Evolutionary conservation across 2,888 invertebrate genomes (phyloP).

Genomic region (Clusia tigrina): DNA sequence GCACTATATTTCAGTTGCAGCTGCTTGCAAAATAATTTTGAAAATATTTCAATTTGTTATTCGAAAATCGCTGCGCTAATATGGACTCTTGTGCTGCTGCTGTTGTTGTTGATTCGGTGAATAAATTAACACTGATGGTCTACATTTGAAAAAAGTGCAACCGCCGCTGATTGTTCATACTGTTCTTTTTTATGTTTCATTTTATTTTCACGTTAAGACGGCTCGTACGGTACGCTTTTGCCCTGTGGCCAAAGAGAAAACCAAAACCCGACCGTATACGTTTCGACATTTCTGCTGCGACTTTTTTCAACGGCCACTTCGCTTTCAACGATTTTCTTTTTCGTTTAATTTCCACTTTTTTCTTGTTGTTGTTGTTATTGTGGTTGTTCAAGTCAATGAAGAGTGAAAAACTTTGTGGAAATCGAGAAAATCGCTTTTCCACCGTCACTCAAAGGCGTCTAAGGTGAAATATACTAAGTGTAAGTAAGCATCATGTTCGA

Average conservation of each 20-base stretch:
- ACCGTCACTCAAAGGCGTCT: slow-evolving; percentile 45
- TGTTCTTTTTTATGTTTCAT: neutral
- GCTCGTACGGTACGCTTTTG: slow-evolving; percentile 13
- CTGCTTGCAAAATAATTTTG: too few species aligned
- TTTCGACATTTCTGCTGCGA: slow-evolving; percentile 18
- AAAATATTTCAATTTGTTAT: too few species aligned
- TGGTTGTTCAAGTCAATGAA: slow-evolving; percentile 21
- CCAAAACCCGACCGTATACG: neutral
- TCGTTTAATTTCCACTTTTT: neutral
- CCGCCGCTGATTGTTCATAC: slow-evolving; percentile 26
- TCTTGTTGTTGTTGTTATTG: slow-evolving; percentile 37
- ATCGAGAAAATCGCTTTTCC: slow-evolving; percentile 7
- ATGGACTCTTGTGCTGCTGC: neutral
- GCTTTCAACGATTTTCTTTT: too few species aligned
- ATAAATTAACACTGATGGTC: slow-evolving; percentile 65
- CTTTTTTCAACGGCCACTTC: slow-evolving; percentile 21
- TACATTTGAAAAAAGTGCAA: slow-evolving; percentile 44
- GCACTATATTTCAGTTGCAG: too few species aligned
- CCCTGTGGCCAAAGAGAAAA: slow-evolving; percentile 29
- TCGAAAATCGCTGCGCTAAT: too few species aligned
- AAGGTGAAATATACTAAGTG: slow-evolving; percentile 57
- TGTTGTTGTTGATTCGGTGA: slow-evolving; percentile 53
- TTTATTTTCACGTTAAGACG: neutral
- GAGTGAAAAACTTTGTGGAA: neutral
- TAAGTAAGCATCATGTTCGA: slow-evolving; percentile 21